phyloP scores from a whole-genome alignment of 2,113 vertebrate genomes.

The Argyrosomus japonicus region DNA sequence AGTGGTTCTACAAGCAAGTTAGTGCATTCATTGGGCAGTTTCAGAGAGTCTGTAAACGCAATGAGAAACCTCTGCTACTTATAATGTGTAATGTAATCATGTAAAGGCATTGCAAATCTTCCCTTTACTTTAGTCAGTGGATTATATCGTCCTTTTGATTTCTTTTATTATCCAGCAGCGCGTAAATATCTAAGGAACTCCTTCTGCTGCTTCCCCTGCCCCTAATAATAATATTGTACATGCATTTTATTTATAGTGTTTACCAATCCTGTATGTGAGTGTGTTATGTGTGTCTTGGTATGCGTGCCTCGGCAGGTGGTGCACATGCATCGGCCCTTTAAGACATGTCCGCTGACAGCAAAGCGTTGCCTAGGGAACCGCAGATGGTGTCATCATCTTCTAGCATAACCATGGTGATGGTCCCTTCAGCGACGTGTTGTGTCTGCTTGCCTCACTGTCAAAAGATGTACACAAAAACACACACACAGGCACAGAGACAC shows the following conservation, averaged over 20 bases:
- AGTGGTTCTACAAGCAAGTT: too few species aligned
- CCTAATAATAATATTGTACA: not conserved
- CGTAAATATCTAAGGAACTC: not conserved
- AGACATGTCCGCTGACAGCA: slow-evolving; percentile 44
- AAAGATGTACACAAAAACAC: slow-evolving; percentile 23
- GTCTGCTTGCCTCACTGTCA: slow-evolving; percentile 74
- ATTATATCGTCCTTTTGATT: slow-evolving; percentile 11
- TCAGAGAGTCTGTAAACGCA: too few species aligned
- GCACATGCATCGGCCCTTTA: slow-evolving; percentile 46
- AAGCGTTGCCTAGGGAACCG: slow-evolving; percentile 50
- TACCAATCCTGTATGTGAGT: not conserved
- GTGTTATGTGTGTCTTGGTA: not conserved
- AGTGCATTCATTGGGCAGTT: too few species aligned
- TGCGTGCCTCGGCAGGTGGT: not conserved
- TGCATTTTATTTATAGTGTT: not conserved
- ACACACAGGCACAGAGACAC: not conserved
- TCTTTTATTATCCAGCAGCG: not conserved
- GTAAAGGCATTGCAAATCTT: not conserved
- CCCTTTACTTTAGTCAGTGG: not conserved
- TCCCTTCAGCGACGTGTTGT: slow-evolving; percentile 57
- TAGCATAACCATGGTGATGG: slow-evolving; percentile 72
- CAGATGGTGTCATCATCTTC: slow-evolving; percentile 64
- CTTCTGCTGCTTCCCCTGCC: not conserved
- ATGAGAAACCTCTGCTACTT: too few species aligned
- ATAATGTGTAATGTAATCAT: too few species aligned